Evolutionary conservation across 2,797 vertebrate genomes (phyloP), one percentile per base, ranked within the genome.

Genomic region (Manis javanica): DNA sequence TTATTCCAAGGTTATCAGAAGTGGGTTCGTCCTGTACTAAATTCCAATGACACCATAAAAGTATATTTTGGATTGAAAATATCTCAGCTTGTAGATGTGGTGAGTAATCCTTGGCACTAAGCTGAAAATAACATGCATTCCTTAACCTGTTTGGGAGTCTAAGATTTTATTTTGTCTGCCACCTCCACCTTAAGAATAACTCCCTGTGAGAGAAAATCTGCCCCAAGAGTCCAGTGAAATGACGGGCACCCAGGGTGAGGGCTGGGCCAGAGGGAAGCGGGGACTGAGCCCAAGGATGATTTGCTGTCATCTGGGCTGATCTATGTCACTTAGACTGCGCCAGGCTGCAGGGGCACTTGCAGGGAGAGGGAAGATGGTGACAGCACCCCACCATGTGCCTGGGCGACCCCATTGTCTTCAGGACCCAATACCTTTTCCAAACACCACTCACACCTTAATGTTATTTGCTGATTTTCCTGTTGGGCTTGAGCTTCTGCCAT

Each of bases 21-120:
- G 98, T 99, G 99, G 99, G 99, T 99, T 77, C 99, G 99, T 51
- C 99, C 99, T 0, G 99, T 99, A 74, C 98, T 99, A 92, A 98
- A 99, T 94, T 98, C 99, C 53, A 99, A 99, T 0, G 99, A 99
- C 97, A 99, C 99, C 1, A 99, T 99, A 91, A 98, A 98, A 95
- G 99, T 99, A 12, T 98, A 99, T 98, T 99, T 99, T 98, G 99
- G 99, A 94, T 98, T 99, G 97, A 99, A 99, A 97, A 99, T 99
- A 97, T 99, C 99, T 81, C 99, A 99, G 98, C 99, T 99, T 5
- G 99, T 99, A 66, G 99, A 99, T 94, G 99, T 99, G 99, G 99
- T 99, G 98, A 99, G 99, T 90, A 88, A 85, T 83, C 21, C 23
- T 87, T 3, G 39, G 61, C 53, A 34, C 19, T 10, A 7, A 1